Evolutionary conservation across 2,113 vertebrate genomes (phyloP).

Genomic region (Halichoerus grypus): DNA sequence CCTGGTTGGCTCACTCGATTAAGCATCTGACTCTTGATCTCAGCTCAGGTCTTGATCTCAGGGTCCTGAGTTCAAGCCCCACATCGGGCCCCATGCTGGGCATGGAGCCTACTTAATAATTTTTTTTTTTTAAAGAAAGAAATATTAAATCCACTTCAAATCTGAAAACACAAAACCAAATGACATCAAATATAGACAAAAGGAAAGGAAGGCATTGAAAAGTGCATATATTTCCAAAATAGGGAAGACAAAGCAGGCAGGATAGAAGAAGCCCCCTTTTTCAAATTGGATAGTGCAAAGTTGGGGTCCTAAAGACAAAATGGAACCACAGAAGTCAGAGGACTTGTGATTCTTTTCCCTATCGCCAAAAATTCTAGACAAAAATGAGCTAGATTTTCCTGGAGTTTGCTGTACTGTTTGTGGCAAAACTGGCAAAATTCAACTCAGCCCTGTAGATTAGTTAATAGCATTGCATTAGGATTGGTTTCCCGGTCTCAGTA

Average conservation of each 20-base stretch:
- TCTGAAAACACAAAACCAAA: not conserved
- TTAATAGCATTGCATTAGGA: not conserved
- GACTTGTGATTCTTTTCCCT: not conserved
- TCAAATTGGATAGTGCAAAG: not conserved
- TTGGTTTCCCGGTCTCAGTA: not conserved
- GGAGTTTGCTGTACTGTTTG: not conserved
- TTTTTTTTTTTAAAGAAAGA: no score
- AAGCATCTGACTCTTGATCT: no score
- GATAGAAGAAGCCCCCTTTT: not conserved
- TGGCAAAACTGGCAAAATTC: not conserved
- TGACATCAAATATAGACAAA: not conserved
- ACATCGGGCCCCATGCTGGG: no score
- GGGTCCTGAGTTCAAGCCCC: no score
- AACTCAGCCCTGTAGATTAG: not conserved
- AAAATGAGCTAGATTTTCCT: not conserved
- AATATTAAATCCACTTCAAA: not conserved
- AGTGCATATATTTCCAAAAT: not conserved
- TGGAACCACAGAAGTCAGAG: not conserved
- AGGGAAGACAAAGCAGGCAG: rapidly evolving
- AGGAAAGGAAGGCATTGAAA: not conserved
- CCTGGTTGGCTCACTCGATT: no score
- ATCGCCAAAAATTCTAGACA: not conserved
- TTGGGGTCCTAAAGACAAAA: not conserved
- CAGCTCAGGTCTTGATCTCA: no score
- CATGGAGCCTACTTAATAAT: no score